Percentiles rank a stretch among this genome's conserved stretches.
These are phyloP conservation scores for Leptonema lineaticorne DNA, from an alignment of 1,140 invertebrate genomes.

Conservation along the genomic window DNA sequence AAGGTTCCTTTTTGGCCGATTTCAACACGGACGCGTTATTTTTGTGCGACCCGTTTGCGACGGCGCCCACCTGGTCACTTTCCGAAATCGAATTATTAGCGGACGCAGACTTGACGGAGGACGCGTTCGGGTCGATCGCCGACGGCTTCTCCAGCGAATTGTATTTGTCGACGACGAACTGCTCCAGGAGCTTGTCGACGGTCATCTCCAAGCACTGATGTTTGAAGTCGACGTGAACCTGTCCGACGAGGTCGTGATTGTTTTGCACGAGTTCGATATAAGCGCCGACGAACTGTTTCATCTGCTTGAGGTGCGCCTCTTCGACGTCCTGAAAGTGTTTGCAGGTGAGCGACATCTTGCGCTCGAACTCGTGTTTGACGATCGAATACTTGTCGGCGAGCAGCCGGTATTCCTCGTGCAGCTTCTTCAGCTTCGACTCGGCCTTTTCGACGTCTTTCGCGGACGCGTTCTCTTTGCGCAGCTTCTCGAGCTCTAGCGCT, in stretches of 20 bases:
- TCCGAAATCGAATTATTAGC: slow-evolving; percentile 57
- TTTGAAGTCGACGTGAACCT: slow-evolving; percentile 89
- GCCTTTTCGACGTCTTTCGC: slow-evolving; percentile 91
- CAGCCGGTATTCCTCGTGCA: slow-evolving; percentile 89
- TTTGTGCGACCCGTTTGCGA: slow-evolving; percentile 55
- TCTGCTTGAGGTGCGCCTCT: slow-evolving; percentile 87
- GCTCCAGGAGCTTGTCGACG: slow-evolving; percentile 86
- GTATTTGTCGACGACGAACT: slow-evolving; percentile 87
- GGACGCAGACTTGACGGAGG: slow-evolving; percentile 52
- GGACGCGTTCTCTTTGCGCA: slow-evolving; percentile 87
- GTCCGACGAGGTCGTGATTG: slow-evolving; percentile 85
- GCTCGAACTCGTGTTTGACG: slow-evolving; percentile 90
- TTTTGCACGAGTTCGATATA: slow-evolving; percentile 86
- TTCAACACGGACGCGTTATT: slow-evolving; percentile 47
- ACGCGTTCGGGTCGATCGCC: slow-evolving; percentile 54
- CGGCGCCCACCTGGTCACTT: slow-evolving; percentile 54
- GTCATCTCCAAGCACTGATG: slow-evolving; percentile 87
- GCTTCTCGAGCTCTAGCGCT: slow-evolving; percentile 81
- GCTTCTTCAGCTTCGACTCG: slow-evolving; percentile 87
- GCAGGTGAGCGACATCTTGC: slow-evolving; percentile 91
- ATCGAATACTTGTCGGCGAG: slow-evolving; percentile 86
- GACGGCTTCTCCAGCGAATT: slow-evolving; percentile 90
- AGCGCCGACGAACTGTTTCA: slow-evolving; percentile 91
- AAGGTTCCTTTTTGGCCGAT: slow-evolving; percentile 52
- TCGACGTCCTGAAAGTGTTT: slow-evolving; percentile 95